phyloP scores from a whole-genome alignment of 2,797 vertebrate genomes.

The Tapera naevia region DNA sequence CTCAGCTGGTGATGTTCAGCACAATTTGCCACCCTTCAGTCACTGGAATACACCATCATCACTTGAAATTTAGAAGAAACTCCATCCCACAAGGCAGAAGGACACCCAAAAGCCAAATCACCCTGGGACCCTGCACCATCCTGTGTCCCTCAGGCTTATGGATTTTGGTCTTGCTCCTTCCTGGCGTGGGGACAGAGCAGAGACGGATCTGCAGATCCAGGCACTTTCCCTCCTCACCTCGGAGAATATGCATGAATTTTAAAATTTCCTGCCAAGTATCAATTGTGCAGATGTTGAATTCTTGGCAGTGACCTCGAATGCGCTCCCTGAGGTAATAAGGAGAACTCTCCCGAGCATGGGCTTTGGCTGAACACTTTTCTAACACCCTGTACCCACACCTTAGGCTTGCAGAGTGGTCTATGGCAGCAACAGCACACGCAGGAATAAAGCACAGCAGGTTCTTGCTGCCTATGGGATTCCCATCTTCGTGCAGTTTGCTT shows the following conservation, averaged over 20 bases:
- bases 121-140: rapidly evolving
- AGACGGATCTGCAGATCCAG: not conserved
- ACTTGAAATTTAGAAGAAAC: not conserved
- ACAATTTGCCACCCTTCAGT: not conserved
- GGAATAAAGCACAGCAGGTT: not conserved
- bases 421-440: rapidly evolving
- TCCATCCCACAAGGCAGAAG: not conserved
- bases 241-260: not conserved
- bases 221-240: not conserved
- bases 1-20: not conserved
- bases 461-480: not conserved
- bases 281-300: constrained; percentile 39
- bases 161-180: not conserved
- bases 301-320: not conserved
- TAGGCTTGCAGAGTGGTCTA: rapidly evolving
- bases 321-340: not conserved
- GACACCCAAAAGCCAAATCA: not conserved
- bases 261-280: constrained; percentile 25
- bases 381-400: not conserved
- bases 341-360: not conserved
- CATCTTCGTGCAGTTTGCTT: not conserved
- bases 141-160: rapidly evolving
- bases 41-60: not conserved
- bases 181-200: not conserved
- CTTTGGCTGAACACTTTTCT: not conserved